Evolutionary conservation across 2,888 invertebrate genomes (phyloP).

Genomic region (Cantharis flavilabris): DNA sequence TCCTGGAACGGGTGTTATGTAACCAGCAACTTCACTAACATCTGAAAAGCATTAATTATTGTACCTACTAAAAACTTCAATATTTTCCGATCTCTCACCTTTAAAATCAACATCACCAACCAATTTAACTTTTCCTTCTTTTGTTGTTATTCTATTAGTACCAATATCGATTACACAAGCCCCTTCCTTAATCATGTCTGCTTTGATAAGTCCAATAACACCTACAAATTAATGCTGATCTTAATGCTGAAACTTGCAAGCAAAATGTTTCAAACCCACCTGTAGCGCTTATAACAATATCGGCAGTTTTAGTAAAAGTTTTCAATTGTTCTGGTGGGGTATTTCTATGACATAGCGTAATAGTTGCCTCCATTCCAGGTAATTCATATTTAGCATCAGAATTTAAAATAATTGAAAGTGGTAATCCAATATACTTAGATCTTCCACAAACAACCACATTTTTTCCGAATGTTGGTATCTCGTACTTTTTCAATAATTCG

Average conservation of each 20-base stretch:
- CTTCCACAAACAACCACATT: slow-evolving; percentile 88
- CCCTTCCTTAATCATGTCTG: slow-evolving; percentile 87
- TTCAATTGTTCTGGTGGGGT: slow-evolving; percentile 80
- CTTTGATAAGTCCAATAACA: slow-evolving; percentile 73
- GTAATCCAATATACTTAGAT: slow-evolving; percentile 91
- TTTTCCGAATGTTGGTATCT: slow-evolving; percentile 81
- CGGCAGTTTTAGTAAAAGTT: slow-evolving; percentile 71
- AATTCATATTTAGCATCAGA: slow-evolving; percentile 74
- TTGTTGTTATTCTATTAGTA: slow-evolving; percentile 71
- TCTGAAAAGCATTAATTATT: slow-evolving; percentile 54
- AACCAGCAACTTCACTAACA: slow-evolving; percentile 79
- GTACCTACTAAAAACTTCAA: neutral
- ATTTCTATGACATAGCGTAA: slow-evolving; percentile 86
- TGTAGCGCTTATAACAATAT: slow-evolving; percentile 77
- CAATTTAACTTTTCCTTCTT: slow-evolving; percentile 69
- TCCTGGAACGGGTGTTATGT: slow-evolving; percentile 88
- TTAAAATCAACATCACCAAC: slow-evolving; percentile 92
- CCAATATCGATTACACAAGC: slow-evolving; percentile 90
- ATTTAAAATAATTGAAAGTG: slow-evolving; percentile 83
- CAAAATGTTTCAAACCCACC: slow-evolving; percentile 54
- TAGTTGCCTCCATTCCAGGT: slow-evolving; percentile 82
- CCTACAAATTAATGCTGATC: slow-evolving; percentile 58
- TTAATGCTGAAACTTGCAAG: neutral
- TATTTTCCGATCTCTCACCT: slow-evolving; percentile 54
- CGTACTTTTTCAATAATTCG: slow-evolving; percentile 66